phyloP scores from a whole-genome alignment of 2,888 invertebrate genomes.

The Steinernema scapterisci region DNA sequence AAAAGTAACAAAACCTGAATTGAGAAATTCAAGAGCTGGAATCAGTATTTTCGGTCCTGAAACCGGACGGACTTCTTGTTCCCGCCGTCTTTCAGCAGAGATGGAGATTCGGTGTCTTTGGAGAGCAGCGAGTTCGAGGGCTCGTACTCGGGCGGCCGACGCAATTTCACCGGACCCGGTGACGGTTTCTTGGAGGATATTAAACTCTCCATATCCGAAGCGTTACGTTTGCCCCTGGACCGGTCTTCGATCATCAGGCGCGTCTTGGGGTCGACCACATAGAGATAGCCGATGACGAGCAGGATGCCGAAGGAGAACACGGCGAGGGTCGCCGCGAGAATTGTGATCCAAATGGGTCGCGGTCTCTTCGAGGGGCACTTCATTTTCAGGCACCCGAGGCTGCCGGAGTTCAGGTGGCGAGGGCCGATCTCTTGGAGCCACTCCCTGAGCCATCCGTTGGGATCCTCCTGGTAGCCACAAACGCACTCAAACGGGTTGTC shows the following conservation, averaged over 20 bases:
- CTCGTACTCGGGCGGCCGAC: background rate
- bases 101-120: background rate
- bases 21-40: background rate
- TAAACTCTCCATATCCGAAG: slow-evolving; percentile 18
- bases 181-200: background rate
- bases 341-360: slow-evolving; percentile 59
- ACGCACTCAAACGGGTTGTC: slow-evolving; percentile 63
- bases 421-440: slow-evolving; percentile 58
- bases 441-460: slow-evolving; percentile 60
- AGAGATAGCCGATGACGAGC: slow-evolving; percentile 57
- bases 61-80: slow-evolving; percentile 24
- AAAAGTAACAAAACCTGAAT: slow-evolving; percentile 15
- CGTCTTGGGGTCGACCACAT: slow-evolving; percentile 40
- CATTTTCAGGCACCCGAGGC: slow-evolving; percentile 43
- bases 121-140: background rate
- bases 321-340: slow-evolving; percentile 60
- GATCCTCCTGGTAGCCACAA: slow-evolving; percentile 44
- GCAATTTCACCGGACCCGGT: slow-evolving; percentile 1
- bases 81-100: slow-evolving; percentile 1
- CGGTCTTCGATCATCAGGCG: slow-evolving; percentile 1
- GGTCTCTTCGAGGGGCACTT: slow-evolving; percentile 10
- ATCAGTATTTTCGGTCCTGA: slow-evolving; percentile 18
- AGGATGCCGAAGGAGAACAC: slow-evolving; percentile 57
- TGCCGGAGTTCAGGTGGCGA: slow-evolving; percentile 48
- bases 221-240: background rate